phyloP scores from a whole-genome alignment of 2,888 invertebrate species.

The Caenorhabditis panamensis region DNA sequence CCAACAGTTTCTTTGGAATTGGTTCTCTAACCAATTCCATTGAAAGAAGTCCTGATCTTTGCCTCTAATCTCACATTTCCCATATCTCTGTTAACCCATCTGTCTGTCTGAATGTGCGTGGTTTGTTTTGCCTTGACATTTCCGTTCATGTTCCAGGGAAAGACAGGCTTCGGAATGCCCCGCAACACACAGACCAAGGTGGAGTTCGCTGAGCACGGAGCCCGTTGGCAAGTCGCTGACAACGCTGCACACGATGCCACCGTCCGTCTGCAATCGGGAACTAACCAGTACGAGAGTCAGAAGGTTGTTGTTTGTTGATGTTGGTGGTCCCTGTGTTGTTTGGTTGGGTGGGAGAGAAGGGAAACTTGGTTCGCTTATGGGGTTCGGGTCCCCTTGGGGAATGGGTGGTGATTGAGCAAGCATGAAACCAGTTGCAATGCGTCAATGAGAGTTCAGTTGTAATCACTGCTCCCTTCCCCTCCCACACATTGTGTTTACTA shows the following conservation, averaged over 20 bases:
- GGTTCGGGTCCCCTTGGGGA: slow-evolving; percentile 22
- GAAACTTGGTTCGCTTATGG: slow-evolving; percentile 14
- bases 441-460: slow-evolving; percentile 45
- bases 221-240: slow-evolving; percentile 68
- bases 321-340: slow-evolving; percentile 2
- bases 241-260: slow-evolving; percentile 73
- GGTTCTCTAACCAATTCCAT: slow-evolving; percentile 1
- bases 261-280: slow-evolving; percentile 80
- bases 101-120: background rate
- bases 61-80: too few relatives aligned
- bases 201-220: slow-evolving; percentile 73
- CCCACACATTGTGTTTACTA: slow-evolving; percentile 36
- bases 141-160: too few relatives aligned
- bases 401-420: slow-evolving; percentile 1
- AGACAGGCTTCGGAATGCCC: slow-evolving; percentile 80
- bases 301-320: slow-evolving; percentile 62
- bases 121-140: too few relatives aligned
- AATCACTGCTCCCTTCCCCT: slow-evolving; percentile 32
- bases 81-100: slow-evolving; percentile 3
- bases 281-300: slow-evolving; percentile 80
- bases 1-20: slow-evolving; percentile 7
- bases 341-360: background rate
- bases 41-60: too few relatives aligned
- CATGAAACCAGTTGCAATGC: slow-evolving; percentile 36
- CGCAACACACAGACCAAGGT: slow-evolving; percentile 78